Conservation (phyloP, 2,888 invertebrate genomes). For the Caenorhabditis sinica region DNA sequence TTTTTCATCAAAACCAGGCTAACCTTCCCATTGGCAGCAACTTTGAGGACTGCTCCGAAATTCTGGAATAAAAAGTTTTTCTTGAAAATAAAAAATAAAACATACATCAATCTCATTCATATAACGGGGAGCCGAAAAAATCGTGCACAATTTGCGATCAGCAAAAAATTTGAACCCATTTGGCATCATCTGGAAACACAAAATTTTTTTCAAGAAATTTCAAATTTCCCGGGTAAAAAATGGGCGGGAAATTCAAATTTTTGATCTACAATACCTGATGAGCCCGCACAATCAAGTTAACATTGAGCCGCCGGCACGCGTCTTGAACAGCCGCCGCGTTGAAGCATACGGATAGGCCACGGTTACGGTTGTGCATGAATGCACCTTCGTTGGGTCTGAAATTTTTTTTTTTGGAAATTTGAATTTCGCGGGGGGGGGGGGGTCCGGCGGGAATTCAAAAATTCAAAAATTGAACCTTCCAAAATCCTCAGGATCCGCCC, state of each 20-base stretch:
- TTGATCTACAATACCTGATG: slow-evolving; percentile 44
- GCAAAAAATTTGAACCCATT: slow-evolving; percentile 66
- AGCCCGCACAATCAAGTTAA: slow-evolving; percentile 53
- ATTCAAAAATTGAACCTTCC: slow-evolving; percentile 28
- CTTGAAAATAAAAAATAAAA: not conserved
- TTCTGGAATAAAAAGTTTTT: slow-evolving; percentile 59
- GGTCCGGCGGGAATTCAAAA: not conserved
- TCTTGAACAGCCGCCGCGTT: slow-evolving; percentile 55
- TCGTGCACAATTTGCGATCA: slow-evolving; percentile 61
- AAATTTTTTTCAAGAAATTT: too few species aligned
- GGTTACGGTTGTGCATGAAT: slow-evolving; percentile 19
- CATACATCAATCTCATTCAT: slow-evolving; percentile 56
- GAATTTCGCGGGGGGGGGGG: too few species aligned
- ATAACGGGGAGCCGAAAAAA: slow-evolving; percentile 70
- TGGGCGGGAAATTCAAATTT: too few species aligned
- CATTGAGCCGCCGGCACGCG: slow-evolving; percentile 25
- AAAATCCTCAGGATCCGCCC: slow-evolving; percentile 64
- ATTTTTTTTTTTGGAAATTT: too few species aligned
- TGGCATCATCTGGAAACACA: slow-evolving; percentile 60
- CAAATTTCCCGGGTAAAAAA: not conserved
- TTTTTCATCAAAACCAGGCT: slow-evolving; percentile 32
- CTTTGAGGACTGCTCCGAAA: slow-evolving; percentile 49
- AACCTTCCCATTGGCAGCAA: slow-evolving; percentile 39
- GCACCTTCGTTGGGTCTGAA: not conserved
- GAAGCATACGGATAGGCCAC: slow-evolving; percentile 57